A percentile compares a stretch with the other conserved stretches of the same genome.
These are phyloP conservation scores for Shinisaurus crocodilurus DNA, from an alignment of 2,113 vertebrate genomes.

Conservation along the genomic window DNA sequence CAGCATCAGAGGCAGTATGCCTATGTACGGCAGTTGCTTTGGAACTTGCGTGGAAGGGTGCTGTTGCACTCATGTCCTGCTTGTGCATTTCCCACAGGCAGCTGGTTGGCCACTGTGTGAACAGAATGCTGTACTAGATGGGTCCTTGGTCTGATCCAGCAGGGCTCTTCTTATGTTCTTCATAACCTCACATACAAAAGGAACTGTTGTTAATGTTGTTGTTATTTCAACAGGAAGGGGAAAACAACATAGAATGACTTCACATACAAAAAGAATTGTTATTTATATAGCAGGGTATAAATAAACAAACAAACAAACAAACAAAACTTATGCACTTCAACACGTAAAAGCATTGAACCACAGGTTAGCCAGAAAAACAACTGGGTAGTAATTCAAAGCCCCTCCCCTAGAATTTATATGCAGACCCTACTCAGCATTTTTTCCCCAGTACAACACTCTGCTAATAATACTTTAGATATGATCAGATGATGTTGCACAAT, in stretches of 20 bases:
- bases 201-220: too few relatives aligned
- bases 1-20: too few relatives aligned
- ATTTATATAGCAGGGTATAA: not conserved
- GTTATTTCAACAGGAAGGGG: too few relatives aligned
- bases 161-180: not conserved
- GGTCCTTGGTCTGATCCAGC: not conserved
- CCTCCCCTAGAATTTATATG: slow-evolving; percentile 32
- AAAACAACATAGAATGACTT: too few relatives aligned
- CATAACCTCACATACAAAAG: too few relatives aligned
- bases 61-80: not conserved
- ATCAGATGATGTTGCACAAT: slow-evolving; percentile 54
- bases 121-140: not conserved
- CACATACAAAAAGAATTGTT: too few relatives aligned
- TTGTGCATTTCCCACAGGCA: not conserved
- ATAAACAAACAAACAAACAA: too few relatives aligned
- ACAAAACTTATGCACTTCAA: not conserved
- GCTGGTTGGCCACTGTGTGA: not conserved
- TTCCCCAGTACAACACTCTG: slow-evolving; percentile 26
- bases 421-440: slow-evolving; percentile 40
- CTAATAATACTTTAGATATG: slow-evolving; percentile 55
- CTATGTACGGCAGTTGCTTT: too few relatives aligned
- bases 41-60: too few relatives aligned
- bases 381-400: not conserved
- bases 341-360: not conserved
- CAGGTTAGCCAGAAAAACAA: not conserved